A percentile compares a stretch with the other conserved stretches of the same genome.
phyloP scores from a whole-genome alignment of 1,140 invertebrate species.

The Subanguina moxae region DNA sequence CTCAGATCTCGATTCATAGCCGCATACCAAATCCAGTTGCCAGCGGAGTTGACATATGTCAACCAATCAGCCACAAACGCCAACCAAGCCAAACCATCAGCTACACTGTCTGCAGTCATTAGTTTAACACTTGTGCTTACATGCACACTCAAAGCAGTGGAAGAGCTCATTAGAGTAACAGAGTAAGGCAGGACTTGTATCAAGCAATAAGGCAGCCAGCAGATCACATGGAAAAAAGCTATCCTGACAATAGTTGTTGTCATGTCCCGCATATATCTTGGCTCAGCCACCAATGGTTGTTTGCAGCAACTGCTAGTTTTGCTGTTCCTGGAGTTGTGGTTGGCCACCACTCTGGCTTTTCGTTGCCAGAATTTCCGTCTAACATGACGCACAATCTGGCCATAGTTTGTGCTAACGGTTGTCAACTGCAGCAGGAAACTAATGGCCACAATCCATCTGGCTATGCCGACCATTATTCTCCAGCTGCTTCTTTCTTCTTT shows the following conservation, averaged over 20 bases:
- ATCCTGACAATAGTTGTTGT: constrained; percentile 54
- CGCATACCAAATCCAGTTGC: constrained; percentile 58
- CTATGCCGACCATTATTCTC: constrained; percentile 15
- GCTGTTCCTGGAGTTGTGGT: constrained; percentile 16
- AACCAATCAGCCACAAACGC: constrained; percentile 52
- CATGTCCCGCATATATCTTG: constrained; percentile 54
- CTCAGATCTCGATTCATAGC: constrained; percentile 54
- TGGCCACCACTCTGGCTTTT: constrained; percentile 50
- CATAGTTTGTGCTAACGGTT: constrained; percentile 47
- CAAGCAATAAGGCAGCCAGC: constrained; percentile 56
- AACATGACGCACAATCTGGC: constrained; percentile 55
- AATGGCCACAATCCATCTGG: constrained; percentile 33
- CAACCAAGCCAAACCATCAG: constrained; percentile 36
- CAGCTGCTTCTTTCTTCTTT: no score
- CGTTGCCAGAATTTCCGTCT: constrained; percentile 55
- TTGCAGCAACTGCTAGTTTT: not conserved
- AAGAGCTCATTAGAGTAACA: constrained; percentile 14
- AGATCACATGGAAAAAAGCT: constrained; percentile 55
- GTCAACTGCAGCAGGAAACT: constrained; percentile 42
- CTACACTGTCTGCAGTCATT: not conserved
- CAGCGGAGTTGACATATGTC: constrained; percentile 55
- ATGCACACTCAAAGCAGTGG: constrained; percentile 26
- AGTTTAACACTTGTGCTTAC: constrained; percentile 1
- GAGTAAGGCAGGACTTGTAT: constrained; percentile 35
- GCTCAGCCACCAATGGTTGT: constrained; percentile 52